These are phyloP conservation scores for Urosaurus nigricauda DNA, from an alignment of 2,797 vertebrate species.

Conservation along the genomic window DNA sequence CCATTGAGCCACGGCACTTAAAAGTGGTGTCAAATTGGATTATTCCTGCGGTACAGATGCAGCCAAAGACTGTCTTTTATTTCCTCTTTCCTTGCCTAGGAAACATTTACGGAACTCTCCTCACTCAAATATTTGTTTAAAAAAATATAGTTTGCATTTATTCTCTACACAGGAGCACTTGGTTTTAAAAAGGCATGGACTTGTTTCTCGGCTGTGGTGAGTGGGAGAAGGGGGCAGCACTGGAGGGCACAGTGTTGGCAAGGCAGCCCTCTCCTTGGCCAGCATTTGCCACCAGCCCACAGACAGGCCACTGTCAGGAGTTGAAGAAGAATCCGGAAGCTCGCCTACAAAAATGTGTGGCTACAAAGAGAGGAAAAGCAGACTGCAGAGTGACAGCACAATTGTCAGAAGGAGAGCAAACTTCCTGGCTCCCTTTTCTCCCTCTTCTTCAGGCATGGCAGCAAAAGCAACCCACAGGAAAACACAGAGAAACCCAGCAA, in stretches of 20 bases:
- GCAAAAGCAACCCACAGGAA: background rate
- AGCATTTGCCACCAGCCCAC: background rate
- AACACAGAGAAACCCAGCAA: background rate
- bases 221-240: too few relatives aligned
- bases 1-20: too few relatives aligned
- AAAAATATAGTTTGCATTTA: background rate
- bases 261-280: background rate
- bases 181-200: background rate
- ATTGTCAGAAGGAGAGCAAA: background rate
- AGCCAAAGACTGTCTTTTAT: background rate
- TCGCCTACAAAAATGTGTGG: background rate
- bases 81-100: background rate
- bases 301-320: background rate
- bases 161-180: background rate
- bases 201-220: background rate
- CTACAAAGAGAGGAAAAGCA: background rate
- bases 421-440: background rate
- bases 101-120: background rate
- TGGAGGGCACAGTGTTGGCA: too few relatives aligned
- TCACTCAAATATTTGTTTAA: too few relatives aligned
- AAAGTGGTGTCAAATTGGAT: too few relatives aligned
- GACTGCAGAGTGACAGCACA: too few relatives aligned
- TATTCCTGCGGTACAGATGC: too few relatives aligned
- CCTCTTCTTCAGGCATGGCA: too few relatives aligned
- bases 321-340: conserved; percentile 5